A percentile compares a stretch with the other conserved stretches of the same genome.
These are phyloP conservation scores for Lathronympha strigana DNA, from an alignment of 2,888 invertebrate species.

Conservation along the genomic window DNA sequence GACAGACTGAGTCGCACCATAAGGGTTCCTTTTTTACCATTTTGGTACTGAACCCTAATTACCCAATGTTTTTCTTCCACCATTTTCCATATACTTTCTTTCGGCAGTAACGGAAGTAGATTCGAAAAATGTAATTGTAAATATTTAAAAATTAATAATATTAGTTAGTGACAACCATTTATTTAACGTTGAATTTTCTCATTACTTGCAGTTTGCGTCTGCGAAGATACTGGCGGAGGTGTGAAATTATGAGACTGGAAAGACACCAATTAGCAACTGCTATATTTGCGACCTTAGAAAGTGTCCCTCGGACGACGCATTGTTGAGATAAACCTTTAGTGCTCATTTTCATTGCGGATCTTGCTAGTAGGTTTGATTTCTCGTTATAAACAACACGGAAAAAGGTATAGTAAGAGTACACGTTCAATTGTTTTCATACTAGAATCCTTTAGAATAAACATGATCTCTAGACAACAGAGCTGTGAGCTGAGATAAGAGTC, in stretches of 20 bases:
- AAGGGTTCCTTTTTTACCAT: too few species aligned
- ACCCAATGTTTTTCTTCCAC: too few species aligned
- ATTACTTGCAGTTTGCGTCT: constrained; percentile 6
- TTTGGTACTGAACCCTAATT: too few species aligned
- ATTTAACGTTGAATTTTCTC: constrained; percentile 10
- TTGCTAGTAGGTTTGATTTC: not conserved
- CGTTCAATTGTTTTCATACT: not conserved
- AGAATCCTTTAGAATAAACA: not conserved
- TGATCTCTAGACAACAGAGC: too few species aligned
- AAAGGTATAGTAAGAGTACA: not conserved
- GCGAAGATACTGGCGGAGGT: constrained; percentile 5
- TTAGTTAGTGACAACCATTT: not conserved
- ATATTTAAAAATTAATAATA: too few species aligned
- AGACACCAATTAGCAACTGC: constrained; percentile 35
- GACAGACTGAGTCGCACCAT: too few species aligned
- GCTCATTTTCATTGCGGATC: constrained; percentile 2
- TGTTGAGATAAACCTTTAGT: constrained; percentile 6
- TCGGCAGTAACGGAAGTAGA: too few species aligned
- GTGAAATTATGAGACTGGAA: constrained; percentile 32
- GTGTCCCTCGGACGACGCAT: constrained; percentile 13
- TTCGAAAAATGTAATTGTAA: too few species aligned
- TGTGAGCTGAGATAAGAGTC: too few species aligned
- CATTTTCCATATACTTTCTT: too few species aligned
- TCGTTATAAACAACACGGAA: not conserved
- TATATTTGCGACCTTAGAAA: constrained; percentile 33